Conservation (phyloP, 2,888 invertebrate genomes). For the Drosophila mettleri region DNA sequence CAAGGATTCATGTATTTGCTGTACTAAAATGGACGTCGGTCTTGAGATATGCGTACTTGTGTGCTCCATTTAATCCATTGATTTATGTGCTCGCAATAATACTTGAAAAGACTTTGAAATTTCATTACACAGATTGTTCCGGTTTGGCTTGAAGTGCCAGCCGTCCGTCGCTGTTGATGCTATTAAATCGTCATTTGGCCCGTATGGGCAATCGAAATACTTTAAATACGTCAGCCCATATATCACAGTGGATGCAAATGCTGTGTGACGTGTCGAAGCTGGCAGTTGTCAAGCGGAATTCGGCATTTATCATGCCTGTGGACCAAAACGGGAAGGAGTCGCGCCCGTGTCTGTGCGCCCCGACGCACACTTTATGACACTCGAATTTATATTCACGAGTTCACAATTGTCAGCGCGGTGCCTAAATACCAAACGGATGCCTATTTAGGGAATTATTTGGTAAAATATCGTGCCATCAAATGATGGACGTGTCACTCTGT, state of each 20-base stretch:
- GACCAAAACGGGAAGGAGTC: conserved; percentile 42
- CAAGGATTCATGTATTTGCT: neutral
- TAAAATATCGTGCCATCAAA: conserved; percentile 50
- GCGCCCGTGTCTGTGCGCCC: too few relatives aligned
- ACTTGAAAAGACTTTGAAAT: neutral
- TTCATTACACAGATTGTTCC: neutral
- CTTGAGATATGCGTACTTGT: neutral
- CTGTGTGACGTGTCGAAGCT: neutral
- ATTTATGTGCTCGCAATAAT: neutral
- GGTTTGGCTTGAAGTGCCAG: neutral
- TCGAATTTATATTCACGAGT: conserved; percentile 59
- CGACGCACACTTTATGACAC: conserved; percentile 50
- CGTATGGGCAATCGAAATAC: conserved; percentile 52
- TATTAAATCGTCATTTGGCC: conserved; percentile 57
- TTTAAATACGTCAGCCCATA: conserved; percentile 43
- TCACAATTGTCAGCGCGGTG: conserved; percentile 30
- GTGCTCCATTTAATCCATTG: neutral
- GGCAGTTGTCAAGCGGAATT: conserved; percentile 45
- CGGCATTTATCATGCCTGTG: conserved; percentile 17
- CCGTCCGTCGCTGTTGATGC: conserved; percentile 14
- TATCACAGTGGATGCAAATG: neutral
- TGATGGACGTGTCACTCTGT: conserved; percentile 55
- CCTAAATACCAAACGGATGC: conserved; percentile 46
- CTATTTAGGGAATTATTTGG: conserved; percentile 53
- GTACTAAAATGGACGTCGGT: neutral